Evolutionary conservation across 2,888 invertebrate species (phyloP).

Genomic region (Petrophora chlorosata): DNA sequence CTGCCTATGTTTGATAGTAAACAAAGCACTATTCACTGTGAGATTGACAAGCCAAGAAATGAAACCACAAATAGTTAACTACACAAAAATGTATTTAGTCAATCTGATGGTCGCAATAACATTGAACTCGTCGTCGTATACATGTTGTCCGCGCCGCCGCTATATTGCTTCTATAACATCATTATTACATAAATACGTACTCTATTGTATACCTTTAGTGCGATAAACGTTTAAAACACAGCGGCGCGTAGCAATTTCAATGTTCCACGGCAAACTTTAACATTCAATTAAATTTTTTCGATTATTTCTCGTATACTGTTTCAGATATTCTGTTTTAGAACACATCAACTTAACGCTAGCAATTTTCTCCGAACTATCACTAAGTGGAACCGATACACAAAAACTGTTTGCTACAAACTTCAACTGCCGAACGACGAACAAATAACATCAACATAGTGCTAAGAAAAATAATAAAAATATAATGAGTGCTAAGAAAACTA

Average conservation of each 20-base stretch:
- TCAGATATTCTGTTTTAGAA: slow-evolving; percentile 82
- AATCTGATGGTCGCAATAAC: slow-evolving; percentile 81
- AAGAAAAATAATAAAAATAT: slow-evolving; percentile 57
- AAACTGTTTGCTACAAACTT: slow-evolving; percentile 36
- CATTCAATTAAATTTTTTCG: slow-evolving; percentile 63
- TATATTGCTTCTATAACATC: slow-evolving; percentile 42
- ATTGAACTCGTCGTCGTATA: slow-evolving; percentile 80
- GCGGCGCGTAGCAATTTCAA: slow-evolving; percentile 60
- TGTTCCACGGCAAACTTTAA: slow-evolving; percentile 63
- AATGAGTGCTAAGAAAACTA: slow-evolving; percentile 63
- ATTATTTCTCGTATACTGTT: slow-evolving; percentile 78
- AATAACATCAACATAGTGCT: slow-evolving; percentile 43
- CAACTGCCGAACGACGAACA: slow-evolving; percentile 45
- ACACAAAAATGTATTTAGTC: slow-evolving; percentile 83
- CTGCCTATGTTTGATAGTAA: too few relatives aligned
- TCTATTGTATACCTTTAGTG: slow-evolving; percentile 50
- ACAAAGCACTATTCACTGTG: too few relatives aligned
- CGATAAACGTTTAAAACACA: slow-evolving; percentile 39
- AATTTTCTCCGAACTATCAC: slow-evolving; percentile 61
- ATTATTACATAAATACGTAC: slow-evolving; percentile 46
- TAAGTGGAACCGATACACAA: slow-evolving; percentile 53
- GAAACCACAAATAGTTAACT: slow-evolving; percentile 67
- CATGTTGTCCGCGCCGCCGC: slow-evolving; percentile 73
- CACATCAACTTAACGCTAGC: slow-evolving; percentile 77
- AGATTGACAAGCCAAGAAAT: slow-evolving; percentile 35